Conservation (phyloP, 2,888 invertebrate species). For the Thera obeliscata region DNA sequence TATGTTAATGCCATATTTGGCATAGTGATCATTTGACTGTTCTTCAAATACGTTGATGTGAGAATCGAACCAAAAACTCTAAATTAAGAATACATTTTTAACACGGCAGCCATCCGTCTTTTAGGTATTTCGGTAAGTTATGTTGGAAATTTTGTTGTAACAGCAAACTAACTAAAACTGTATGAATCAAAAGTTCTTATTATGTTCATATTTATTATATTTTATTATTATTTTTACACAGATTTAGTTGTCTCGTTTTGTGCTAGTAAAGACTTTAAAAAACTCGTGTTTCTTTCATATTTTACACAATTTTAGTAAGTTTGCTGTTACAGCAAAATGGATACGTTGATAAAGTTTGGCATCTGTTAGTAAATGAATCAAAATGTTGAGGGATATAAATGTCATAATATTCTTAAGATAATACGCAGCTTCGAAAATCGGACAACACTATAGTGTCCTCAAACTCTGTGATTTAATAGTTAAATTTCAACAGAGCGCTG, state of each 20-base stretch:
- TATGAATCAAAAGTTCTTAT: too few species aligned
- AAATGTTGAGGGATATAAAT: background rate
- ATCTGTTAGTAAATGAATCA: background rate
- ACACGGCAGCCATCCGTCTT: background rate
- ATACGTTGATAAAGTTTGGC: background rate
- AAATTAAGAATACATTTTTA: conserved; percentile 24
- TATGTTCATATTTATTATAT: too few species aligned
- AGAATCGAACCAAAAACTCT: conserved; percentile 37
- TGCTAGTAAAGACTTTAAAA: too few species aligned
- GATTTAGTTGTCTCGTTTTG: too few species aligned
- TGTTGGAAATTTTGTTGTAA: too few species aligned
- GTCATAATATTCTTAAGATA: background rate
- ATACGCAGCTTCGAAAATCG: background rate
- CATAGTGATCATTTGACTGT: conserved; percentile 33
- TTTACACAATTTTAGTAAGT: too few species aligned
- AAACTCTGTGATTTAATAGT: conserved; percentile 63
- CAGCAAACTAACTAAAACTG: too few species aligned
- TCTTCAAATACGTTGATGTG: conserved; percentile 23
- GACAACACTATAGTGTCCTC: conserved; percentile 38
- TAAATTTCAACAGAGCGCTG: conserved; percentile 9
- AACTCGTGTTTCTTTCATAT: too few species aligned
- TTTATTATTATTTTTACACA: too few species aligned
- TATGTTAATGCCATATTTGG: conserved; percentile 32
- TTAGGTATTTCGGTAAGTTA: background rate
- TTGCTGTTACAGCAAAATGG: too few species aligned